Base-by-base conservation (phyloP, 2,888 invertebrate species). In the Lumbricus terrestris region DNA sequence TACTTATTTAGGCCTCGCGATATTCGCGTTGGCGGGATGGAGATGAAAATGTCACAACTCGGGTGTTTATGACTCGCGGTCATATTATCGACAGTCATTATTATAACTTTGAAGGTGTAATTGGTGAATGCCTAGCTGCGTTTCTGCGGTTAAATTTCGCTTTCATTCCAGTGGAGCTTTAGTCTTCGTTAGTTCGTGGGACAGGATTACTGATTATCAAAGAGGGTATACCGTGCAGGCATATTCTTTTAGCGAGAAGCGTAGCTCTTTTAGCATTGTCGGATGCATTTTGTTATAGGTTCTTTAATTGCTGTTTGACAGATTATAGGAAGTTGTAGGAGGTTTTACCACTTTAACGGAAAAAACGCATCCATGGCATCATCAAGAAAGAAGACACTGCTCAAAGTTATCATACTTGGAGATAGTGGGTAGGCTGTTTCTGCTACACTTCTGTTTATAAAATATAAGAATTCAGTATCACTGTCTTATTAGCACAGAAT, bases 371-470 rank as follows among this genome's bases (percentile, higher is more conserved):
- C 85, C 34, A 91, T 91, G 91, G 89, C 91, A 42, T 82, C 89
- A 20, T 91, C 90, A 20, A 88, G 94, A 91, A 99, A 98, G 97
- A 99, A 99, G 97, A 97, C 98, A 93, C 96, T 99, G 91, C 96
- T 99, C 94, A 99, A 99, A 96, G 98, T 99, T 91, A 98, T 99
- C 94, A 99, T 99, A 95, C 96, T 99, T 93, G 99, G 99, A 88
- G 99, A 99, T 95, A 98, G 98, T 93, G 98, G 95, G 95, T 95
- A 93, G 91, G 92, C 90, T 47, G 83, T 89, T 35, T 38, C 83
- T 23, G 4, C 29, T 89, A 69, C 69, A 69, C 69, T 69, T 5
- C 29, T 69, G 6, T 69, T 69, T 69, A 47, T 29, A 69, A 69
- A 69, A 69, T n/a, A 69, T 69, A 69, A 69, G n/a, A n/a, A 69